Evolutionary conservation across 23 tunicate genomes (phyloP), one percentile per base, ranked within the genome.

Genomic region (Halocynthia aurantium): DNA sequence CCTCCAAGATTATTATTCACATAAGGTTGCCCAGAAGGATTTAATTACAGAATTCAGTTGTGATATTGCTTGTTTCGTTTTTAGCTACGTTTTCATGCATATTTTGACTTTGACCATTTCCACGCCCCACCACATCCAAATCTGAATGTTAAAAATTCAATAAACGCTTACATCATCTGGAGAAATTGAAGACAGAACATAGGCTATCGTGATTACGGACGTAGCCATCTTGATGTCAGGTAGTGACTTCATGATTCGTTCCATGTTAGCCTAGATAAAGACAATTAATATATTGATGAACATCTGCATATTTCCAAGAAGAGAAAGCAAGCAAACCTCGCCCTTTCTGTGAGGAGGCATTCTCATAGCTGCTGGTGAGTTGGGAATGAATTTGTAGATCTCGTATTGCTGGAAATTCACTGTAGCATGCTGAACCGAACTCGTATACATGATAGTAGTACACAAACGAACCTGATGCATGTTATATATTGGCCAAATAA

Each of bases 121-220:
- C 44, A 31, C n/a, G 44, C 44, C 44, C 44, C 44, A 1, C 44
- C 44, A n/a, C n/a, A n/a, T n/a, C 44, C 44, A 1, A 1, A 4
- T 31, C 44, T 31, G 44, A 31, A 31, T n/a, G 2, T 2, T 58
- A 58, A 1, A 15, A 58, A n/a, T n/a, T n/a, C n/a, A n/a, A n/a
- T n/a, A n/a, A 4, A 58, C 17, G 65, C 52, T 65, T 83, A 83
- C 94, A 84, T 88, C 94, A 52, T 83, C 75, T 12, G 87, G 76
- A 51, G 86, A 60, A 75, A 52, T 76, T 0, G 68, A 58, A 18
- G 93, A 87, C 62, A 87, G 75, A 12, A 83, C 56, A 60, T 75
- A 82, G 12, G 86, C 21, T 20, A 88, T 15, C 10, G 88, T 81
- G 6, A 83, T 78, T 9, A 51, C 7, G 61, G 51, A 50, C 31